These are phyloP conservation scores for Leptobrachium ailaonicum DNA, from an alignment of 2,113 vertebrate species.

Conservation along the genomic window DNA sequence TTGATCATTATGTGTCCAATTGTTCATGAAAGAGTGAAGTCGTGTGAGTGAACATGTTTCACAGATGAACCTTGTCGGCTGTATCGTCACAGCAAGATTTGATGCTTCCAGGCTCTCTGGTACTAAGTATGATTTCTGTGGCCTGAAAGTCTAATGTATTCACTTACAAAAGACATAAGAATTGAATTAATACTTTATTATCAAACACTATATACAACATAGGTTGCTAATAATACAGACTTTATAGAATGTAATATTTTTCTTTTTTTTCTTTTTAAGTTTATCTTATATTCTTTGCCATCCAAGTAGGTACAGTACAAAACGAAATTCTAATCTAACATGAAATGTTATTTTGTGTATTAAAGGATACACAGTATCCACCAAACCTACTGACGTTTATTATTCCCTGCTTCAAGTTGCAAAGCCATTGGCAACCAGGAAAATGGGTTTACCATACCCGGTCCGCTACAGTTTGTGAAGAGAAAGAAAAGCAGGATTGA, in stretches of 20 bases:
- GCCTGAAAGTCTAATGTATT: constrained; percentile 89
- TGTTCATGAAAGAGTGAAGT: constrained; percentile 65
- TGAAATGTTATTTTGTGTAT: constrained; percentile 90
- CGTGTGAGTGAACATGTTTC: constrained; percentile 64
- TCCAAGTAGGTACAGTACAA: constrained; percentile 96
- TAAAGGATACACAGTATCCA: constrained; percentile 99
- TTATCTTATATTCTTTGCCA: constrained; percentile 79
- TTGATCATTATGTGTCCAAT: constrained; percentile 65
- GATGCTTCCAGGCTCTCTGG: constrained; percentile 76
- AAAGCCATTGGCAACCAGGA: constrained; percentile 77
- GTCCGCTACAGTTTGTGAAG: constrained; percentile 47
- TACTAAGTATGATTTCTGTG: constrained; percentile 78
- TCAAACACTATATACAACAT: constrained; percentile 99
- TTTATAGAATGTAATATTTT: constrained; percentile 75
- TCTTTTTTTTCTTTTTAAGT: constrained; percentile 74
- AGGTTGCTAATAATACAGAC: constrained; percentile 86
- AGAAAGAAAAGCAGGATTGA: constrained; percentile 26
- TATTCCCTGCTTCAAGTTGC: constrained; percentile 82
- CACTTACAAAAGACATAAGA: constrained; percentile 97
- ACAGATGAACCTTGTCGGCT: constrained; percentile 67
- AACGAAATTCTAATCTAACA: constrained; percentile 94
- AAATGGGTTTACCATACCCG: constrained; percentile 56
- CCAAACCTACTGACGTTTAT: constrained; percentile 88
- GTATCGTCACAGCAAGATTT: constrained; percentile 62
- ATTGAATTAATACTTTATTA: constrained; percentile 99